Conservation (phyloP, 2,888 invertebrate species). For the Dimorphilus gyrociliatus region DNA sequence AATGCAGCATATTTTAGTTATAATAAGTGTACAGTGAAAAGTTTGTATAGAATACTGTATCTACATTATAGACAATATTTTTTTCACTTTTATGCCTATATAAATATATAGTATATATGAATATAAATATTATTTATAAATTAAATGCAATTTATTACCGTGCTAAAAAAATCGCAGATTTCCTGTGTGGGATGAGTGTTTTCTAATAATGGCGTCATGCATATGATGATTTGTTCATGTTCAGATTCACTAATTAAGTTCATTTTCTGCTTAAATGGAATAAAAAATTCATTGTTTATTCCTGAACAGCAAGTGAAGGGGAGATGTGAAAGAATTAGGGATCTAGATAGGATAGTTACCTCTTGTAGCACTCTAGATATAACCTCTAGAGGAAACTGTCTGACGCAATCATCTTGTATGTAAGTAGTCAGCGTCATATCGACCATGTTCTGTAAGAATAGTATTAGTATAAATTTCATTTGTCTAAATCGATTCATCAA, state of each 20-base stretch:
- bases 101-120: too few relatives aligned
- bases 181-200: conserved; percentile 46
- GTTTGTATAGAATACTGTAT: too few relatives aligned
- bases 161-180: conserved; percentile 46
- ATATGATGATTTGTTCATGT: conserved; percentile 39
- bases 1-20: background rate
- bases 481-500: too few relatives aligned
- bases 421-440: conserved; percentile 58
- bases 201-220: conserved; percentile 52
- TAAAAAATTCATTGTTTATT: conserved; percentile 1
- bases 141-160: too few relatives aligned
- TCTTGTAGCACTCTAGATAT: conserved; percentile 52
- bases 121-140: too few relatives aligned
- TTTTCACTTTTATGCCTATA: too few relatives aligned
- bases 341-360: too few relatives aligned
- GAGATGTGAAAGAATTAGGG: background rate
- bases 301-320: background rate
- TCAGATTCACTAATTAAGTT: conserved; percentile 31
- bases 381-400: conserved; percentile 53
- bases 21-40: background rate
- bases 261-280: too few relatives aligned
- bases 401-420: conserved; percentile 57
- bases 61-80: too few relatives aligned
- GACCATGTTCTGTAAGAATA: conserved; percentile 50
- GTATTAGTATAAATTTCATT: conserved; percentile 7